Evolutionary conservation across 2,797 vertebrate species (phyloP), one percentile per base, ranked within the genome.

Genomic region (Todus mexicanus): DNA sequence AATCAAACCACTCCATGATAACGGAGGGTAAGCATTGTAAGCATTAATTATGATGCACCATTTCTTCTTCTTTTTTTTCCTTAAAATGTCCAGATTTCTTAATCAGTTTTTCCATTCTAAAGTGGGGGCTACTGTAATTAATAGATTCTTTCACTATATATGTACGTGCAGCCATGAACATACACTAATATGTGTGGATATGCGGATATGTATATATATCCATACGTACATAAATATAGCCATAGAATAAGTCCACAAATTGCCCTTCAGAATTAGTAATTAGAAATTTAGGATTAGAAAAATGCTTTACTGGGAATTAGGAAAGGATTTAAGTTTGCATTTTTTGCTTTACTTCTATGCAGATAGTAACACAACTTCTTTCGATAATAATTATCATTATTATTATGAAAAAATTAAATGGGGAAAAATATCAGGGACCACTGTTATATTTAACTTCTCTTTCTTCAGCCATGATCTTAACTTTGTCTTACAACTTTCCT

Each of bases 21-120:
- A n/a, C 10, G 15, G 25, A 63, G 10, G 3, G n/a, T 48, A 88
- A 40, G 8, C 1, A 0, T 35, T 59, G n/a, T 75, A 75, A 33
- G 1, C 9, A 54, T 18, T 16, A 57, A 38, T 27, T 59, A 14
- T 10, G 5, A 38, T 8, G 10, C 10, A 9, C 0, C 0, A 3
- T 21, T 61, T 42, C 5, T 59, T 64, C 15, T 12, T 38, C 31
- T 33, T n/a, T 47, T 18, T n/a, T 19, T 63, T n/a, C 10, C 3
- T 33, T 61, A 21, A 76, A 59, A 45, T n/a, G 1, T 71, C 6
- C 9, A 33, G 7, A 63, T 29, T 61, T 83, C 43, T 64, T 68
- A 60, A 77, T 3, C 23, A 91, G 9, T 33, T 22, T 61, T 69
- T 57, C 25, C 26, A 0, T 27, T 63, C 43, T 84, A 31, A 57